These are phyloP conservation scores for Pao palembangensis DNA, from an alignment of 2,113 vertebrate species.

Conservation along the genomic window DNA sequence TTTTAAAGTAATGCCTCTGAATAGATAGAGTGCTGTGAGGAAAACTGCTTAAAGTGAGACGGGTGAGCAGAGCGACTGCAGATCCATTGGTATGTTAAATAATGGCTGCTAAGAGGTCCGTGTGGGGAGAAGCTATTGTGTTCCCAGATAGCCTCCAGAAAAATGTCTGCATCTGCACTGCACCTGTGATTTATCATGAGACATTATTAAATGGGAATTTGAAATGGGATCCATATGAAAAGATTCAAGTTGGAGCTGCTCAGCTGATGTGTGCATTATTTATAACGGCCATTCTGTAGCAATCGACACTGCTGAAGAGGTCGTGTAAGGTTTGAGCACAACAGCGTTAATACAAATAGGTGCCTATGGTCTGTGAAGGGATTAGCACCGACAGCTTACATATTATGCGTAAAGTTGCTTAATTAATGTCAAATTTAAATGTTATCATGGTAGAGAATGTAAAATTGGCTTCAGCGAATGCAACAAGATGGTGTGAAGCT, in stretches of 20 bases:
- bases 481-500: too few relatives aligned
- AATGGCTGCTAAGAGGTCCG: slow-evolving; percentile 29
- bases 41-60: slow-evolving; percentile 32
- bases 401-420: too few relatives aligned
- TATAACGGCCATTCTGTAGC: too few relatives aligned
- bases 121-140: slow-evolving; percentile 9
- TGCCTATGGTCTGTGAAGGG: too few relatives aligned
- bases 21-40: slow-evolving; percentile 31
- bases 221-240: slow-evolving; percentile 7
- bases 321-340: too few relatives aligned
- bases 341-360: too few relatives aligned
- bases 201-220: slow-evolving; percentile 2
- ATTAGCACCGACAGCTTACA: too few relatives aligned
- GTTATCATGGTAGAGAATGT: too few relatives aligned
- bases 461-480: too few relatives aligned
- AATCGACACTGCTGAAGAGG: too few relatives aligned
- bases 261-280: too few relatives aligned
- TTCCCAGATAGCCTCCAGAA: slow-evolving; percentile 28
- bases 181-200: slow-evolving; percentile 28
- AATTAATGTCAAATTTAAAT: too few relatives aligned
- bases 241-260: not conserved
- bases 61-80: slow-evolving; percentile 13
- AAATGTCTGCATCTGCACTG: slow-evolving; percentile 20
- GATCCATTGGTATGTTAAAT: slow-evolving; percentile 10
- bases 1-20: not conserved